These are phyloP conservation scores for Monochamus saltuarius DNA, from an alignment of 1,140 invertebrate species.

Conservation along the genomic window DNA sequence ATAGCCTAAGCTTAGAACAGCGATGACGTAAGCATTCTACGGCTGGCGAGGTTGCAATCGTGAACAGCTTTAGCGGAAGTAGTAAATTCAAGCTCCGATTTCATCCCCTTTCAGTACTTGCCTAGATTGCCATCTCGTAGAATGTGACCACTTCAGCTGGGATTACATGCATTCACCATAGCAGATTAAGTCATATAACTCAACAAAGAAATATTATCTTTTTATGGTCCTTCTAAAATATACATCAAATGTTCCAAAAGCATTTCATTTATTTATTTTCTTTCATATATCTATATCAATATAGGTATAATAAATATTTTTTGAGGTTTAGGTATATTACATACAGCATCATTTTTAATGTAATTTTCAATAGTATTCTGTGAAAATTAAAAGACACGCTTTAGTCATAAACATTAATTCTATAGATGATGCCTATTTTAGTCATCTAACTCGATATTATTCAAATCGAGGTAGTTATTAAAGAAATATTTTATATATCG, in stretches of 20 bases:
- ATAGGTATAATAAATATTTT: too few species aligned
- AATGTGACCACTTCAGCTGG: slow-evolving; percentile 20
- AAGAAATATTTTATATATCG: too few species aligned
- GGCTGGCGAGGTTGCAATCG: slow-evolving; percentile 31
- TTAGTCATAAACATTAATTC: too few species aligned
- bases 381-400: too few species aligned
- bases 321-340: too few species aligned
- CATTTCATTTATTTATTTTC: slow-evolving; percentile 7
- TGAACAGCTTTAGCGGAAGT: slow-evolving; percentile 35
- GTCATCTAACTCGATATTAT: too few species aligned
- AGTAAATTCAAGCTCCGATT: slow-evolving; percentile 29
- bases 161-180: slow-evolving; percentile 2
- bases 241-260: not conserved
- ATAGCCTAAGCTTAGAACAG: slow-evolving; percentile 2
- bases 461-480: too few species aligned
- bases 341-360: too few species aligned
- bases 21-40: slow-evolving; percentile 7
- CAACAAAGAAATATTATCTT: slow-evolving; percentile 12
- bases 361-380: too few species aligned
- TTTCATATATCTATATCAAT: too few species aligned
- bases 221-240: slow-evolving; percentile 8
- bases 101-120: slow-evolving; percentile 28
- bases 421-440: too few species aligned
- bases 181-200: slow-evolving; percentile 17
- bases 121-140: slow-evolving; percentile 30